Conservation (phyloP, 2,888 invertebrate species). For the Hanleya hanleyi region DNA sequence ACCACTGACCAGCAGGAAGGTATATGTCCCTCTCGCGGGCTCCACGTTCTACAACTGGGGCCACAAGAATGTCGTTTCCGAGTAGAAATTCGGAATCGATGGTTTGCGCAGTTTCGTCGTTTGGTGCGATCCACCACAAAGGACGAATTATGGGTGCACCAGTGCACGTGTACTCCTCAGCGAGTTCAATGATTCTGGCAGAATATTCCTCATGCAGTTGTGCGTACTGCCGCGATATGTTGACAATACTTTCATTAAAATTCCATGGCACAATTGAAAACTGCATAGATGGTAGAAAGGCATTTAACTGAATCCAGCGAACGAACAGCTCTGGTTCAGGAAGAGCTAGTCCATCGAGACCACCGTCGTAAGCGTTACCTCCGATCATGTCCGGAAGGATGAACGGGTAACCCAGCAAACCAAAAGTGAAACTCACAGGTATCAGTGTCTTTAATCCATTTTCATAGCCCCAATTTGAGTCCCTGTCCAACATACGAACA, state of each 20-base stretch:
- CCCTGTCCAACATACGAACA: constrained; percentile 83
- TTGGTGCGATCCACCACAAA: constrained; percentile 89
- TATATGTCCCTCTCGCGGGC: constrained; percentile 62
- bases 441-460: constrained; percentile 86
- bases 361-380: constrained; percentile 62
- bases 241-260: constrained; percentile 47
- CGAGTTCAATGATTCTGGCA: constrained; percentile 50
- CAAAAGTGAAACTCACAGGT: constrained; percentile 81
- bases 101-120: constrained; percentile 83
- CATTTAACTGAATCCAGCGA: constrained; percentile 89
- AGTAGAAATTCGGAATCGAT: constrained; percentile 81
- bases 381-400: constrained; percentile 90
- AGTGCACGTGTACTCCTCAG: constrained; percentile 48
- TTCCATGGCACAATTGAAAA: constrained; percentile 80
- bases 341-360: constrained; percentile 19
- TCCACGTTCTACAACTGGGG: constrained; percentile 67
- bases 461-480: constrained; percentile 87
- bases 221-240: constrained; percentile 48
- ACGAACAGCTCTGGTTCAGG: constrained; percentile 77
- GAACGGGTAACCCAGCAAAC: constrained; percentile 82
- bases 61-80: constrained; percentile 67
- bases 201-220: constrained; percentile 54
- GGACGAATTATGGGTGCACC: constrained; percentile 90
- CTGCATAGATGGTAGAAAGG: constrained; percentile 93
- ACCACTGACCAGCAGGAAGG: constrained; percentile 54